These are phyloP conservation scores for Eustalomyia histrio DNA, from an alignment of 2,888 invertebrate species.

Conservation along the genomic window DNA sequence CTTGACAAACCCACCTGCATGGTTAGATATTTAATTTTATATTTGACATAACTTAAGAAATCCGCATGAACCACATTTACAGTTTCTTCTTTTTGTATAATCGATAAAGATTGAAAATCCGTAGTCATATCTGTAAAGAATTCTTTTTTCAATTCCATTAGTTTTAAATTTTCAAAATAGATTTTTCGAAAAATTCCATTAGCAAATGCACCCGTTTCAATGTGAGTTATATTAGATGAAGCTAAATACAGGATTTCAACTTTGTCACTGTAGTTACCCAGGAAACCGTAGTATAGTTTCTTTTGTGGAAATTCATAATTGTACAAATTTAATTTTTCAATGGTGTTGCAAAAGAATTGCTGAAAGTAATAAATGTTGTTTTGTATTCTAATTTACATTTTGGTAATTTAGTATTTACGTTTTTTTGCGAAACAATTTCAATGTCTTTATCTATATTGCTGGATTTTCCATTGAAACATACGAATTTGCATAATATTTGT, in stretches of 20 bases:
- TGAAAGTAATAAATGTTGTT: slow-evolving; percentile 8
- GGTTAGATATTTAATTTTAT: slow-evolving; percentile 69
- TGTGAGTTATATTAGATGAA: slow-evolving; percentile 67
- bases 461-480: slow-evolving; percentile 69
- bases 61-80: slow-evolving; percentile 61
- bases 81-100: slow-evolving; percentile 68
- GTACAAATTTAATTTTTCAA: slow-evolving; percentile 71
- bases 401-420: slow-evolving; percentile 32
- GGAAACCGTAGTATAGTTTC: slow-evolving; percentile 68
- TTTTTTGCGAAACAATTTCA: slow-evolving; percentile 34
- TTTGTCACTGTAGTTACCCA: slow-evolving; percentile 67
- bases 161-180: slow-evolving; percentile 68
- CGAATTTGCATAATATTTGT: slow-evolving; percentile 67
- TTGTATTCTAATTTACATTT: background rate
- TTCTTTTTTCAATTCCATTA: slow-evolving; percentile 63
- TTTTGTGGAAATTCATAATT: slow-evolving; percentile 69
- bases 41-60: slow-evolving; percentile 70
- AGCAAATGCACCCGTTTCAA: slow-evolving; percentile 71
- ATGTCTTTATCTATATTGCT: slow-evolving; percentile 68
- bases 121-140: slow-evolving; percentile 67
- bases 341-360: slow-evolving; percentile 62
- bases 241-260: slow-evolving; percentile 67
- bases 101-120: slow-evolving; percentile 64
- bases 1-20: slow-evolving; percentile 69
- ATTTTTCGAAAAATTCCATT: slow-evolving; percentile 67